Percentiles rank a stretch among this genome's conserved stretches.
These are phyloP conservation scores for Anoplius nigerrimus DNA, from an alignment of 2,888 invertebrate genomes.

Conservation along the genomic window DNA sequence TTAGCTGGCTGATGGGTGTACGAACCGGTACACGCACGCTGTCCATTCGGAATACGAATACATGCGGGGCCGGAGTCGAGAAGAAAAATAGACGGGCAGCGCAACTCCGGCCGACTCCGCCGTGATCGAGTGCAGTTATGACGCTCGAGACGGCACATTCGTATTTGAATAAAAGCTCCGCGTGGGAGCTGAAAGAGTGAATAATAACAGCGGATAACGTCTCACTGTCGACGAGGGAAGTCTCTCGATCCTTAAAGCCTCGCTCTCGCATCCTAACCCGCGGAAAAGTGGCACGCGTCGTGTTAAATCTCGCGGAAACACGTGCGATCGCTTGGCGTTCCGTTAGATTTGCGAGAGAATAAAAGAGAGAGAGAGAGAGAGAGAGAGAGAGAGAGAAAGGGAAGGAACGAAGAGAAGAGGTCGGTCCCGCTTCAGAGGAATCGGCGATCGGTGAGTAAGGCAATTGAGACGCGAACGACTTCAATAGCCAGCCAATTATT, in stretches of 20 bases:
- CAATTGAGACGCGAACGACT: too few relatives aligned
- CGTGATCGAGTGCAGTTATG: conserved; percentile 60
- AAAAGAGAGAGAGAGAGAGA: too few relatives aligned
- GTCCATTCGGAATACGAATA: conserved; percentile 39
- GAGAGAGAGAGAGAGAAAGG: too few relatives aligned
- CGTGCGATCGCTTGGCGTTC: neutral
- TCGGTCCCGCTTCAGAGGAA: neutral
- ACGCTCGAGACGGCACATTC: conserved; percentile 53
- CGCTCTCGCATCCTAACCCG: conserved; percentile 47
- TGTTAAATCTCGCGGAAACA: neutral
- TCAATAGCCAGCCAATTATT: conserved; percentile 25
- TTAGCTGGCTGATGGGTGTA: conserved; percentile 12
- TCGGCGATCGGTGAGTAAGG: neutral
- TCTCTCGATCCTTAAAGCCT: conserved; percentile 15
- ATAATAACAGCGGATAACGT: conserved; percentile 57
- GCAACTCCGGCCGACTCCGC: conserved; percentile 30
- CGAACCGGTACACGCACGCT: conserved; percentile 36
- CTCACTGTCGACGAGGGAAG: conserved; percentile 44
- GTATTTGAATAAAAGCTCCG: conserved; percentile 56
- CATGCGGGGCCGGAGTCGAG: conserved; percentile 38
- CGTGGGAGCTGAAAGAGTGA: conserved; percentile 60
- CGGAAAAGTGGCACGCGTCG: conserved; percentile 20
- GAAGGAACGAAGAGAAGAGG: too few relatives aligned
- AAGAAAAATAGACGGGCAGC: conserved; percentile 54
- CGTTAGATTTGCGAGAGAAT: neutral